Evolutionary conservation across 2,888 invertebrate genomes (phyloP).

Genomic region (Ellobium chinense): DNA sequence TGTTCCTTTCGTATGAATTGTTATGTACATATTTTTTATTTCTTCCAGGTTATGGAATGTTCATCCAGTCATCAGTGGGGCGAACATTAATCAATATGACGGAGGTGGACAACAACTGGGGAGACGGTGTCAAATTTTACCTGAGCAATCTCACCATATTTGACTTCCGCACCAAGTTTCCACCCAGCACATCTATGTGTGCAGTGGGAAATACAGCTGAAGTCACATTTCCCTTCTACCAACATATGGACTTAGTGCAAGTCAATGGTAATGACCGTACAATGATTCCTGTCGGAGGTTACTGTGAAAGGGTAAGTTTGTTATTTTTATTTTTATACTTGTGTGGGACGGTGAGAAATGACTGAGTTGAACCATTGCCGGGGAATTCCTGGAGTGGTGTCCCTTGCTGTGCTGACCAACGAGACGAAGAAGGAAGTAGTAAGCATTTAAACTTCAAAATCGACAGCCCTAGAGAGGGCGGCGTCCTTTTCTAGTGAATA

Average conservation of each 20-base stretch:
- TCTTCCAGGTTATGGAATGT: constrained; percentile 75
- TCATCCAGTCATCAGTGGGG: constrained; percentile 75
- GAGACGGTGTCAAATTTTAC: constrained; percentile 77
- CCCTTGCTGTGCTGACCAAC: too few relatives aligned
- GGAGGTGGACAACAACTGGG: constrained; percentile 73
- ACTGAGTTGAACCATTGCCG: too few relatives aligned
- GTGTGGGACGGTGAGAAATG: too few relatives aligned
- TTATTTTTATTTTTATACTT: too few relatives aligned
- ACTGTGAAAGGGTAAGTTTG: constrained; percentile 52
- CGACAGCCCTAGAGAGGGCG: too few relatives aligned
- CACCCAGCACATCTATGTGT: constrained; percentile 67
- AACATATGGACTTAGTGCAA: constrained; percentile 61
- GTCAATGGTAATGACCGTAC: constrained; percentile 51
- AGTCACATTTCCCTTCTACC: constrained; percentile 59
- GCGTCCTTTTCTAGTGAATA: too few relatives aligned
- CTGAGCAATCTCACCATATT: constrained; percentile 69
- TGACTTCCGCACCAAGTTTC: constrained; percentile 66
- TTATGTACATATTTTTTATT: too few relatives aligned
- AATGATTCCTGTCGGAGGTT: constrained; percentile 47
- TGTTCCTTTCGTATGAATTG: too few relatives aligned
- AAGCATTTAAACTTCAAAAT: too few relatives aligned
- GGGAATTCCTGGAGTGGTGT: too few relatives aligned
- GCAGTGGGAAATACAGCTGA: constrained; percentile 50
- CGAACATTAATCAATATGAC: constrained; percentile 72
- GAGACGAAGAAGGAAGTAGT: too few relatives aligned